phyloP scores from a whole-genome alignment of 2,797 vertebrate genomes.

The Lepus oiostolus region DNA sequence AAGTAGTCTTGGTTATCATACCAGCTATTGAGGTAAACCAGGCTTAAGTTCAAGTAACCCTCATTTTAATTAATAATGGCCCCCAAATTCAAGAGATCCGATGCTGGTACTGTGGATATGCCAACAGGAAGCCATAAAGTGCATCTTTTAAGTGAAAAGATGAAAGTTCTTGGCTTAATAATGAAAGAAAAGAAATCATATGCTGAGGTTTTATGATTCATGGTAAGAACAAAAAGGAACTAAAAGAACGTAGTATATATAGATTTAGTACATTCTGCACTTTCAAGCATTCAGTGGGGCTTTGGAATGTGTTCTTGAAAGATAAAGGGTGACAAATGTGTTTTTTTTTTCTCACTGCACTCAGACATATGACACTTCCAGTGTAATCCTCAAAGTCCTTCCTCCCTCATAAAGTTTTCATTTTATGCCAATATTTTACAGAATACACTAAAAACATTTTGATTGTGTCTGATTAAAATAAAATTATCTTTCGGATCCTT shows the following conservation, averaged over 20 bases:
- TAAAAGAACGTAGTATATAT: background rate
- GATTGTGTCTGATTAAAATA: constrained; percentile 26
- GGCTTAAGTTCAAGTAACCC: background rate
- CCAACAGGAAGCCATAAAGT: background rate
- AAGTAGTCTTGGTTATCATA: background rate
- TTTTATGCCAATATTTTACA: constrained; percentile 21
- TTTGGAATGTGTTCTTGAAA: background rate
- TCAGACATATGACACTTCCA: background rate
- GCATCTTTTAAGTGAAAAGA: background rate
- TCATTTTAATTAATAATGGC: background rate
- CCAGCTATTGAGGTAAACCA: too few relatives aligned
- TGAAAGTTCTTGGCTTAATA: background rate
- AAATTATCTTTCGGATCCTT: constrained; percentile 23
- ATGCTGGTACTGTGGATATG: background rate
- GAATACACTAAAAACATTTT: constrained; percentile 34
- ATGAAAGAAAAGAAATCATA: background rate
- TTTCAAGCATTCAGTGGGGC: too few relatives aligned
- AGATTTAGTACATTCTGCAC: accelerated
- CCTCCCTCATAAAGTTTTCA: background rate
- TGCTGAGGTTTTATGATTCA: background rate
- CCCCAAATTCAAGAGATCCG: background rate
- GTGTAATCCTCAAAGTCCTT: background rate
- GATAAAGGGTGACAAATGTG: too few relatives aligned
- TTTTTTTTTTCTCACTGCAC: background rate
- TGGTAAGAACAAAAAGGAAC: background rate